Conservation (phyloP, 2,888 invertebrate genomes). For the Erpobdella octoculata region DNA sequence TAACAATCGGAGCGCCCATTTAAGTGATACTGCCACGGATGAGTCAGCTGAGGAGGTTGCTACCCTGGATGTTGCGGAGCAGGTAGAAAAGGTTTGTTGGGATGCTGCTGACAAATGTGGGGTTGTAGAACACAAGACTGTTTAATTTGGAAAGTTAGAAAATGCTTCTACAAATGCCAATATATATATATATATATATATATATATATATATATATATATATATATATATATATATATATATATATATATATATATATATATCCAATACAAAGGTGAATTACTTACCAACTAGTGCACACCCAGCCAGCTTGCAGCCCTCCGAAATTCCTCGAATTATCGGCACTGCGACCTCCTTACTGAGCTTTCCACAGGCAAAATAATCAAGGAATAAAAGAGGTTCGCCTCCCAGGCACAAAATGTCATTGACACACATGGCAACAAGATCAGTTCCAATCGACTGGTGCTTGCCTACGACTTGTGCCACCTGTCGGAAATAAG, state of each 20-base stretch:
- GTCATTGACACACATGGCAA: constrained; percentile 97
- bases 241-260: background rate
- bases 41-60: no score
- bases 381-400: constrained; percentile 90
- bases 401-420: constrained; percentile 88
- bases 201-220: no score
- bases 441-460: constrained; percentile 83
- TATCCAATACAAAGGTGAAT: background rate
- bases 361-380: constrained; percentile 82
- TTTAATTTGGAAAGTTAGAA: no score
- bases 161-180: no score
- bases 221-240: background rate
- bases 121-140: no score
- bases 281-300: constrained; percentile 75
- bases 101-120: no score
- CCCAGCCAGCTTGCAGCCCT: constrained; percentile 75
- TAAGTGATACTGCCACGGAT: no score
- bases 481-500: constrained; percentile 65
- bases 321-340: constrained; percentile 76
- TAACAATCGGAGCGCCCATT: no score
- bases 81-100: no score
- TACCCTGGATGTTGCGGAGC: no score
- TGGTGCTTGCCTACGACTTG: constrained; percentile 69
- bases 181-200: no score
- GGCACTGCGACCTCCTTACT: constrained; percentile 68